phyloP scores from a whole-genome alignment of 2,113 vertebrate species.

The Microcebus lehilahytsara region DNA sequence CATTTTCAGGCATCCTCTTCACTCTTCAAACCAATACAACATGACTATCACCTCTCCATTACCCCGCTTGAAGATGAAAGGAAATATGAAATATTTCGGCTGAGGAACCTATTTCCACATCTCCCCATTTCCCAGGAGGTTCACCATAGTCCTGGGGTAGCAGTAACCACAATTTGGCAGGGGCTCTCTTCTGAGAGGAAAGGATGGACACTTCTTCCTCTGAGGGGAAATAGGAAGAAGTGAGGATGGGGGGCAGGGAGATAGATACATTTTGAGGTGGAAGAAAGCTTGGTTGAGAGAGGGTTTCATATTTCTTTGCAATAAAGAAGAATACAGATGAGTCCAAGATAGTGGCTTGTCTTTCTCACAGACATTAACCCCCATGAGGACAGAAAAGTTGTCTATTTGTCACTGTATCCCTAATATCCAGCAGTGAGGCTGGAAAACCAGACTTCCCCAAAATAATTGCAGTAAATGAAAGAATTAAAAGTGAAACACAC shows the following conservation, averaged over 20 bases:
- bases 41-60: no score
- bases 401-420: background rate
- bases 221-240: background rate
- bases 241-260: rapidly evolving
- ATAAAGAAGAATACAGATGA: background rate
- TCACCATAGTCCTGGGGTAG: no score
- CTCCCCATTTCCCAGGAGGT: no score
- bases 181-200: background rate
- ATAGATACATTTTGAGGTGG: background rate
- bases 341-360: background rate
- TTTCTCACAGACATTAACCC: background rate
- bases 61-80: no score
- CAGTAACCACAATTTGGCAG: no score
- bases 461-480: background rate
- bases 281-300: background rate
- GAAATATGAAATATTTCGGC: no score
- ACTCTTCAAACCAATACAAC: no score
- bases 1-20: no score
- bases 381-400: background rate
- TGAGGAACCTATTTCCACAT: no score
- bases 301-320: background rate
- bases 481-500: background rate
- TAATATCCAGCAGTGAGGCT: background rate
- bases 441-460: background rate
- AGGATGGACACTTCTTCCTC: background rate